Evolutionary conservation across 2,113 vertebrate genomes (phyloP), one percentile per base, ranked within the genome.

Genomic region (Boulengeromyrus knoepffleri): DNA sequence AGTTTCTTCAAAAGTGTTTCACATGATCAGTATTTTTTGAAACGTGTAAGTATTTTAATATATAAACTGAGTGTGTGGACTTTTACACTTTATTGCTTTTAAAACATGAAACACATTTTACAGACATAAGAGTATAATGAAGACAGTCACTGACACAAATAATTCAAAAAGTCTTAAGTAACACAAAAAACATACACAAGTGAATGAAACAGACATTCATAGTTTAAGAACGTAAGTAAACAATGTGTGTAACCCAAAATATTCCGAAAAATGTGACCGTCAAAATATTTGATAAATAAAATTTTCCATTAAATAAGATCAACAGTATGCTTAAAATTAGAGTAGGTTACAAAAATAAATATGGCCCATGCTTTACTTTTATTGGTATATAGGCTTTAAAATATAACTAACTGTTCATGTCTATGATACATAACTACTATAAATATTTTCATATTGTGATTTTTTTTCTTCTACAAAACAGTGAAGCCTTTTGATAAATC

Each of bases 271-370:
- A 87, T 58, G 7, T 88, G 66, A 93, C 62, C 89, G 77, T 90
- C 89, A 94, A 90, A 90, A 91, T 91, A 88, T 53, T 15, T 87
- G 49, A 52, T 31, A 31, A 87, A 52, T 47, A 31, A 87, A 87
- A 52, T 36, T 27, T 45, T 42, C n/a, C 50, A 87, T 36, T 56
- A 36, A 85, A 85, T 66, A 66, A 87, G 58, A 87, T n/a, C 70
- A 93, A 94, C 83, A 87, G 91, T 91, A 90, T 77, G 93, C 91
- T 89, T 90, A 91, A 93, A 93, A 90, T 91, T 52, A 89, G 87
- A 88, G 88, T 87, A 92, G 94, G 92, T 95, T 96, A 96, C 94
- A 96, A 96, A 96, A 96, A 96, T 96, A 96, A 95, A 95, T 93
- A 96, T 92, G 92, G 95, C 91, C 91, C 96, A 96, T 96, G 96